Base-by-base conservation (phyloP, 2,888 invertebrate genomes). In the Drosophila testacea region DNA sequence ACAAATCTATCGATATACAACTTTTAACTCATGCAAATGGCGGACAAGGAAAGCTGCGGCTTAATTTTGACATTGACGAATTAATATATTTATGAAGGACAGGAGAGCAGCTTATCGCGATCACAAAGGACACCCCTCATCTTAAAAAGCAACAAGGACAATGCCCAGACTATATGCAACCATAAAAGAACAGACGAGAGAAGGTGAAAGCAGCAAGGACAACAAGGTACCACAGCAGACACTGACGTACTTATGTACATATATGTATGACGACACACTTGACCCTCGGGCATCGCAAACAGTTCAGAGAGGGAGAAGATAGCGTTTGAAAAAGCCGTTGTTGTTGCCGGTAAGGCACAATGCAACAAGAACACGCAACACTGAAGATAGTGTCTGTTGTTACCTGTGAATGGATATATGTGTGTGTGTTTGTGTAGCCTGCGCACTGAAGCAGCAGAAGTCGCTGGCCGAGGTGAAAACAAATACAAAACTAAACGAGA, bases 391-490 rank as follows among this genome's bases (percentile, higher is more conserved):
- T 77, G 73, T 73, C 64, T 52, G 64, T 22, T 22, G 16, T 81
- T 83, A 79, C 81, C 85, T 82, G 85, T 41, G 32, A 54, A 9
- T 82, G 85, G 38, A 28, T 57, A 22, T 13, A 10, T 60, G 41
- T 60, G 16, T 56, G 46, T 39, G 54, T 57, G 52, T 66, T 57
- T 61, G 55, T 59, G 22, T 67, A 59, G 63, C 46, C 64, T 78
- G 73, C 50, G 78, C 88, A 86, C 52, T 86, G 86, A 88, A 86
- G 88, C 88, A 86, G 88, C 86, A 86, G 83, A 88, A 88, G 88
- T 83, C 78, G 74, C 78, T 80, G 83, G 70, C 73, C 83, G 67
- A 59, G 27, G 81, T 80, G 69, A 80, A 79, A 81, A 83, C 69
- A 87, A 85, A 79, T 68, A 79, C 65, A 69, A 65, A 73, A 67